These are phyloP conservation scores for Sylvietta virens DNA, from an alignment of 2,113 vertebrate genomes.

Conservation along the genomic window DNA sequence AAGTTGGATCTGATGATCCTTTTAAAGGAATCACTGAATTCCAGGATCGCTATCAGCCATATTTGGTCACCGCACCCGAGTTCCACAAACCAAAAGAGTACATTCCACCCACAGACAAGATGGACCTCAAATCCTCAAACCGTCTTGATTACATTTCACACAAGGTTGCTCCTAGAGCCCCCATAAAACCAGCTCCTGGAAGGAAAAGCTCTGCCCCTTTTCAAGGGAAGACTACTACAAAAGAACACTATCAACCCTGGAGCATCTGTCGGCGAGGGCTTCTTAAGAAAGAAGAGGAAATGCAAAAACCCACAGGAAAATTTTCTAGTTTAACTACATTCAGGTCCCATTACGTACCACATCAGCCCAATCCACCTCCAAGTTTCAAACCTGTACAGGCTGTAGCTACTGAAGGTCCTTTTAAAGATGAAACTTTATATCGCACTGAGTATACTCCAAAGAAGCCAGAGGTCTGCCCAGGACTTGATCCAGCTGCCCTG, in stretches of 20 bases:
- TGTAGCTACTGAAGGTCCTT: constrained; percentile 26
- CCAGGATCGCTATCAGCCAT: constrained; percentile 75
- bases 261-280: constrained; percentile 38
- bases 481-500: constrained; percentile 57
- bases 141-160: constrained; percentile 70
- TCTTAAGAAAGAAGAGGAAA: constrained; percentile 66
- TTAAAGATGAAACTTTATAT: constrained; percentile 76
- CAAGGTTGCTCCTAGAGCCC: constrained; percentile 44
- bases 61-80: constrained; percentile 56
- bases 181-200: constrained; percentile 64
- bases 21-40: constrained; percentile 80
- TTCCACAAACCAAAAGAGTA: constrained; percentile 61
- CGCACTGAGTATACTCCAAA: constrained; percentile 73
- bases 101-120: constrained; percentile 62
- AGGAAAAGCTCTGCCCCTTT: constrained; percentile 67
- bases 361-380: constrained; percentile 57
- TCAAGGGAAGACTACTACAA: constrained; percentile 76
- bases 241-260: constrained; percentile 80
- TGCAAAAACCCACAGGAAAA: constrained; percentile 69
- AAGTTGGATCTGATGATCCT: not conserved
- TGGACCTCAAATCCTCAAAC: constrained; percentile 74
- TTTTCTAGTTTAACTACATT: constrained; percentile 81
- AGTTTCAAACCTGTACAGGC: constrained; percentile 71
- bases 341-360: constrained; percentile 75
- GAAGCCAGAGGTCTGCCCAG: constrained; percentile 74